Percentiles rank a stretch among this genome's conserved stretches.
Evolutionary conservation across 2,888 invertebrate species (phyloP).

Genomic region (Dicyrtomina minuta): DNA sequence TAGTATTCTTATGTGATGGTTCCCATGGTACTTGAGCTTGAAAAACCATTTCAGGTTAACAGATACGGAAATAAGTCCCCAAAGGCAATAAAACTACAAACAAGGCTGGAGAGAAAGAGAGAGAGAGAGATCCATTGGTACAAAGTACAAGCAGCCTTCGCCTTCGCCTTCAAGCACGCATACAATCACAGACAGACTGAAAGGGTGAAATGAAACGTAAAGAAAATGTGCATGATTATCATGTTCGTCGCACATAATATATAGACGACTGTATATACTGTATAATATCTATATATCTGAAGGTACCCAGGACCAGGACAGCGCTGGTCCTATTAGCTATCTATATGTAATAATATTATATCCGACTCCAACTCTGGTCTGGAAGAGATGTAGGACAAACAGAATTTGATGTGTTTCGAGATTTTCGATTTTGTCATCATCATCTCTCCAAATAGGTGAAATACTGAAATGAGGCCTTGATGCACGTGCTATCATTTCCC

Average conservation of each 20-base stretch:
- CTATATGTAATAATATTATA: too few relatives aligned
- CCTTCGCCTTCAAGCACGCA: too few relatives aligned
- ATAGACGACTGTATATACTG: too few relatives aligned
- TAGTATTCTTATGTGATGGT: conserved; percentile 22
- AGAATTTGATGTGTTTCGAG: conserved; percentile 23
- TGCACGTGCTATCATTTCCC: conserved; percentile 18
- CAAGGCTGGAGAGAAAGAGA: neutral
- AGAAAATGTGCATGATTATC: neutral
- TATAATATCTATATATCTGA: too few relatives aligned
- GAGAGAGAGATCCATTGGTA: neutral
- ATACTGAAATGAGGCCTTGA: conserved; percentile 15
- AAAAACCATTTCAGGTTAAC: conserved; percentile 28
- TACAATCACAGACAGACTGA: neutral
- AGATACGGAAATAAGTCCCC: conserved; percentile 31
- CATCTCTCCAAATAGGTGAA: conserved; percentile 23
- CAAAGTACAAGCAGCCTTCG: neutral
- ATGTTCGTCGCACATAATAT: too few relatives aligned
- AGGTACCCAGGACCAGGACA: too few relatives aligned
- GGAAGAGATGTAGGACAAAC: neutral
- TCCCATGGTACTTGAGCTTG: conserved; percentile 23
- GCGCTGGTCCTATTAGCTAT: too few relatives aligned
- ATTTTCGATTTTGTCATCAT: conserved; percentile 47
- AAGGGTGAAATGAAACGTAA: conserved; percentile 18
- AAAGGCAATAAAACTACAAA: conserved; percentile 27
- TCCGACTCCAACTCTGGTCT: too few relatives aligned